phyloP scores from a whole-genome alignment of 2,888 invertebrate genomes.

The Myopa testacea region DNA sequence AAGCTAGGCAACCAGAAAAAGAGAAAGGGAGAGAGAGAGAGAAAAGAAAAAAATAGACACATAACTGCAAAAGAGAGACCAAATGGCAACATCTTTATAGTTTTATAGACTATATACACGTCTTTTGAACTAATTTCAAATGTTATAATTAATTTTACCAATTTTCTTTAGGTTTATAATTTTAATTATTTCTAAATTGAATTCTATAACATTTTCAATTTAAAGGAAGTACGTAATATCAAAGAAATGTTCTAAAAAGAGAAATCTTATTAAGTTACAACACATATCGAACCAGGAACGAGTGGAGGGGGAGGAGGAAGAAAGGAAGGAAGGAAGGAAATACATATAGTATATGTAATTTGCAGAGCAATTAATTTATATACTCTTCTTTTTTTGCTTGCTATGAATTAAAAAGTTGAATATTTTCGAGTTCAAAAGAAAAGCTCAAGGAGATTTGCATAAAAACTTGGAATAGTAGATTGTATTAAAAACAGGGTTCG shows the following conservation, averaged over 20 bases:
- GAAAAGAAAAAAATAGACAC: background rate
- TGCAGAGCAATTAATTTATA: background rate
- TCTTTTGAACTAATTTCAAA: slow-evolving; percentile 2
- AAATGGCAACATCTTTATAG: slow-evolving; percentile 7
- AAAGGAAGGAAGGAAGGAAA: too few relatives aligned
- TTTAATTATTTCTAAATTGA: background rate
- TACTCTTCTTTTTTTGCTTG: background rate
- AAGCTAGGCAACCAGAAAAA: background rate
- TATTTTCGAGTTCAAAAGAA: slow-evolving; percentile 17
- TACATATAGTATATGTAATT: too few relatives aligned
- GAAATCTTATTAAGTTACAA: background rate
- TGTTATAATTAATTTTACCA: background rate
- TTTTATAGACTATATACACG: background rate
- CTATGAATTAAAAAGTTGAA: slow-evolving; percentile 3
- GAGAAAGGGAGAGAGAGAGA: background rate
- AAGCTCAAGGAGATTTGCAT: slow-evolving; percentile 25
- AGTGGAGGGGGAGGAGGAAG: background rate
- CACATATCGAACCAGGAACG: slow-evolving; percentile 16
- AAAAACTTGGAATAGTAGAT: slow-evolving; percentile 35
- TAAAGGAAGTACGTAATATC: background rate
- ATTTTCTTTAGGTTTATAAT: too few relatives aligned
- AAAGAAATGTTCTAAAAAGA: too few relatives aligned
- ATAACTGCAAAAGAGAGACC: background rate
- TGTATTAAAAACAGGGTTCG: too few relatives aligned
- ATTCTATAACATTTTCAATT: background rate